Evolutionary conservation across 2,797 vertebrate species (phyloP).

Genomic region (Sebastes itinus): DNA sequence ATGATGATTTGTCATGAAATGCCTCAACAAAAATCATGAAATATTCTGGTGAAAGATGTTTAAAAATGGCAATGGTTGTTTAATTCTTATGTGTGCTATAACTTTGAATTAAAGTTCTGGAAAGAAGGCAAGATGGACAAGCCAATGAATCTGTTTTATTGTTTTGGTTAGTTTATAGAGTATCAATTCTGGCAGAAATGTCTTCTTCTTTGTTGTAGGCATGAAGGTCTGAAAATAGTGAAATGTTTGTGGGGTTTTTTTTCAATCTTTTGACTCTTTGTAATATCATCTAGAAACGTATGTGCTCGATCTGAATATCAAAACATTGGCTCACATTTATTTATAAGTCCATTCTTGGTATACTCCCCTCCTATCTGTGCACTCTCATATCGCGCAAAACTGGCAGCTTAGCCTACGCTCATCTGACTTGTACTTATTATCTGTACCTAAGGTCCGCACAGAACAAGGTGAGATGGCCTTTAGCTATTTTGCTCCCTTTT

Average conservation of each 20-base stretch:
- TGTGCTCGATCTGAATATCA: neutral
- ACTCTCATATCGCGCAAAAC: too few relatives aligned
- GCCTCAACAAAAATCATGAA: neutral
- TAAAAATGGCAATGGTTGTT: neutral
- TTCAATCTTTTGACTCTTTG: neutral
- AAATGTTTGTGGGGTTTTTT: neutral
- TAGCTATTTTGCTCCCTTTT: too few relatives aligned
- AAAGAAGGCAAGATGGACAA: neutral
- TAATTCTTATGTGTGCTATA: accelerated
- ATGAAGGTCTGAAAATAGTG: neutral
- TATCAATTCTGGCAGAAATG: neutral
- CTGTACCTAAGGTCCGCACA: too few relatives aligned
- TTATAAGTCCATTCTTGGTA: too few relatives aligned
- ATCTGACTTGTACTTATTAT: too few relatives aligned
- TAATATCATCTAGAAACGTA: neutral
- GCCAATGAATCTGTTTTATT: too few relatives aligned
- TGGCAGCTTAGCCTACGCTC: too few relatives aligned
- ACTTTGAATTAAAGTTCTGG: neutral
- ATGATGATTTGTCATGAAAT: neutral
- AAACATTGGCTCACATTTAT: too few relatives aligned
- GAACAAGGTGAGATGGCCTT: too few relatives aligned
- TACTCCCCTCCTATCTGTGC: too few relatives aligned
- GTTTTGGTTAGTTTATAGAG: too few relatives aligned
- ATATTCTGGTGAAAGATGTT: neutral
- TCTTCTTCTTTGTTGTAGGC: neutral